Evolutionary conservation across 1,140 invertebrate species (phyloP), one percentile per base, ranked within the genome.

Genomic region (Hormaphis cornu): DNA sequence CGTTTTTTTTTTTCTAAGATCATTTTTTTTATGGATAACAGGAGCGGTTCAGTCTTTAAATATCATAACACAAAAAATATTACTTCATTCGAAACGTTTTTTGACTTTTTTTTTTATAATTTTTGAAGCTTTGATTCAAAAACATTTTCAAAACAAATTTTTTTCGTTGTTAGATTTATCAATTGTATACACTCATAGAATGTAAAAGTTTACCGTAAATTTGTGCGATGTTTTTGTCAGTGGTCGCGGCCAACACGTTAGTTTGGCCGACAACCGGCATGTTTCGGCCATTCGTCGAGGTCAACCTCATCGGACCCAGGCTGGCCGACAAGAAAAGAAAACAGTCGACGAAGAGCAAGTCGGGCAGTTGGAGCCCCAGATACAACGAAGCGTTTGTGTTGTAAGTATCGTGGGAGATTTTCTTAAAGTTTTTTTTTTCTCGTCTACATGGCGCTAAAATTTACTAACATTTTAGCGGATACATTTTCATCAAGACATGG

Each of bases 311-410:
- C 75, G 97, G 97, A 42, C 97, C 97, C 1, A 90, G 98, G 79
- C 80, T 99, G 50, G 89, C 93, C 40, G 96, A 98, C 76, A 98
- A 98, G 81, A 98, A 98, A 77, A 82, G 97, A 73, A 98, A 97
- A 81, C 90, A 93, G 76, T 93, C 93, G 24, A 99, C 97, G 4
- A 99, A 99, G 81, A 97, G 95, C 1, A 99, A 99, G 79, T 93
- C 89, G 73, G 96, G 96, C 78, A 97, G 94, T 78, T 96, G 93
- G 93, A 96, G 95, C 71, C 97, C 97, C 4, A 98, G 98, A 80
- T 99, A 93, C 82, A 98, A 98, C 81, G 97, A 99, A 81, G 97
- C 92, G 16, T 98, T 98, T 80, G 91, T 97, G 76, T 99, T 99
- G 95, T 98, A 82, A 94, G 94, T 91, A 74, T 72, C 59, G 71